A percentile compares a stretch with the other conserved stretches of the same genome.
These are phyloP conservation scores for Brachyistius frenatus DNA, from an alignment of 2,113 vertebrate genomes.

Conservation along the genomic window DNA sequence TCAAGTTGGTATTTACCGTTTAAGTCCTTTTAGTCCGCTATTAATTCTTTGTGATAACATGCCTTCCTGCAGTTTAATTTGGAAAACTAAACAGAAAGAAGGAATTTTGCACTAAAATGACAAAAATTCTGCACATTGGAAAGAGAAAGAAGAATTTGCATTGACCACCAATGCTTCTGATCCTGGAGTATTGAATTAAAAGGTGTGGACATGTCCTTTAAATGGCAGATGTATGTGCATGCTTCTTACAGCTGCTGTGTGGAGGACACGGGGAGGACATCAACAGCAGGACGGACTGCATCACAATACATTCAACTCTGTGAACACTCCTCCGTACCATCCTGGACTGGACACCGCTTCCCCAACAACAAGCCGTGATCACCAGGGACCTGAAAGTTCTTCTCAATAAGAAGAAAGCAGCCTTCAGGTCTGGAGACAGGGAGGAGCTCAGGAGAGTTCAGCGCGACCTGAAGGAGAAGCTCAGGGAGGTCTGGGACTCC, in stretches of 20 bases:
- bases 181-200: constrained; percentile 1
- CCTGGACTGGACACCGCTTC: too few species aligned
- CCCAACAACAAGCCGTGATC: too few species aligned
- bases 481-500: too few species aligned
- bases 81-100: neutral
- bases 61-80: neutral
- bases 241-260: constrained; percentile 42
- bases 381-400: too few species aligned
- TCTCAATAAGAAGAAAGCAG: too few species aligned
- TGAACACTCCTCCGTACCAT: too few species aligned
- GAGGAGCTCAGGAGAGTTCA: too few species aligned
- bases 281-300: too few species aligned
- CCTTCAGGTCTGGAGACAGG: too few species aligned
- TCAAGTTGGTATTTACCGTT: neutral
- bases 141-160: constrained; percentile 5
- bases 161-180: neutral
- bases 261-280: too few species aligned
- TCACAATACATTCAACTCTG: too few species aligned
- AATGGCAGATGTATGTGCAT: constrained; percentile 23
- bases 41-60: neutral
- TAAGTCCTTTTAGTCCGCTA: neutral
- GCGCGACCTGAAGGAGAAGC: too few species aligned
- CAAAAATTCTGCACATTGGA: neutral
- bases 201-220: neutral
- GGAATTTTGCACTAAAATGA: neutral